Evolutionary conservation across 2,797 vertebrate genomes (phyloP), one percentile per base, ranked within the genome.

Genomic region (Coreius guichenoti): DNA sequence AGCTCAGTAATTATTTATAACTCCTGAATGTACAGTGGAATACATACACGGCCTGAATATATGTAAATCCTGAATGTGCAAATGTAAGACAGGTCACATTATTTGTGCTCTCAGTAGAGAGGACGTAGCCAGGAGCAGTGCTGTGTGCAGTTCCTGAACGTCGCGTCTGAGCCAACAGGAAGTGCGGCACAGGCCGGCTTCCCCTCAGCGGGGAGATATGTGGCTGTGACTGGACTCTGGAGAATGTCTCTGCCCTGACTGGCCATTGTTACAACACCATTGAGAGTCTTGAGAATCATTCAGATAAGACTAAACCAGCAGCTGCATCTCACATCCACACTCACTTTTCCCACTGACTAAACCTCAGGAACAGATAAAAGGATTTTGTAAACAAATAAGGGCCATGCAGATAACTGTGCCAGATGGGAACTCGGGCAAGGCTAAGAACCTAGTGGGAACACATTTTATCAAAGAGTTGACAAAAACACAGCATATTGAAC

Each of bases 281-380:
- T 49, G 26, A 75, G 67, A 49, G 58, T 69, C 79, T 51, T 85
- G 73, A 54, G 86, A 88, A 75, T 83, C 75, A 63, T 58, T 39
- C 70, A 82, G 89, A 90, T 86, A 86, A 89, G 75, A 68, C 61
- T 29, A 72, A 68, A 63, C n/a, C 54, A 65, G 75, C 75, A 83
- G 69, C 74, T 36, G 47, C 72, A 31, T 47, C 85, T 88, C 68
- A 82, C 49, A 86, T 67, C 33, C 77, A 77, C 23, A 63, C 72
- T 75, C 58, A 51, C 31, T 83, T 87, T 23, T 43, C 65, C 78
- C 49, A 74, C 47, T 80, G 77, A 80, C 58, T 36, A 29, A 73
- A 69, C 26, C 65, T 33, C 74, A 69, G 80, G 33, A 56, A 81
- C 61, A 87, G 80, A 86, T 72, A 87, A 86, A 36, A 23, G 43